A percentile compares a stretch with the other conserved stretches of the same genome.
Evolutionary conservation across 2,888 invertebrate species (phyloP).

Genomic region (Parascotia fuliginaria): DNA sequence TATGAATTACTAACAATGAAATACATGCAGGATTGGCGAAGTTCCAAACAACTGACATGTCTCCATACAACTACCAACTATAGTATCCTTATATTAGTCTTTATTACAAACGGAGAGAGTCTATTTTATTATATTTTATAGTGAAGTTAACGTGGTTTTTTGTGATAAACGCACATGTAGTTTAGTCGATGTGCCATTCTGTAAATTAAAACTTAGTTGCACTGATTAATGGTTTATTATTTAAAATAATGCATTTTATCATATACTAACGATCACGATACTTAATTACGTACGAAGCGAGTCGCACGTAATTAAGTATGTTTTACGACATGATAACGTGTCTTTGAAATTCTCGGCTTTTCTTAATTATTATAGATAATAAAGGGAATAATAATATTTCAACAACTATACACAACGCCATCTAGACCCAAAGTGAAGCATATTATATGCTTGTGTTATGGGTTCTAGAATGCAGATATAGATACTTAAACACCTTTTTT

Average conservation of each 20-base stretch:
- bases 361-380: no score
- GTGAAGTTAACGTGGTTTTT: not conserved
- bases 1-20: conserved; percentile 22
- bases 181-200: conserved; percentile 22
- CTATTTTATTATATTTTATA: not conserved
- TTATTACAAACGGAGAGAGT: not conserved
- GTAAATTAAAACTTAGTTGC: conserved; percentile 5
- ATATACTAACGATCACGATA: no score
- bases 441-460: no score
- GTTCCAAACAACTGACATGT: conserved; percentile 32
- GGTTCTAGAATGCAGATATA: no score
- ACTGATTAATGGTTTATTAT: conserved; percentile 1
- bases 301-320: no score
- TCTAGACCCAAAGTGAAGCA: no score
- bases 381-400: no score
- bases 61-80: conserved; percentile 16
- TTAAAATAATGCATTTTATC: not conserved
- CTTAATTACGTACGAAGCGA: no score
- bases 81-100: not conserved
- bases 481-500: no score
- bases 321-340: no score
- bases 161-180: conserved; percentile 12
- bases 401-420: no score
- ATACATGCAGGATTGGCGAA: conserved; percentile 12
- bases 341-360: no score